Conservation (phyloP, 2,113 vertebrate genomes). For the Chroicocephalus ridibundus region DNA sequence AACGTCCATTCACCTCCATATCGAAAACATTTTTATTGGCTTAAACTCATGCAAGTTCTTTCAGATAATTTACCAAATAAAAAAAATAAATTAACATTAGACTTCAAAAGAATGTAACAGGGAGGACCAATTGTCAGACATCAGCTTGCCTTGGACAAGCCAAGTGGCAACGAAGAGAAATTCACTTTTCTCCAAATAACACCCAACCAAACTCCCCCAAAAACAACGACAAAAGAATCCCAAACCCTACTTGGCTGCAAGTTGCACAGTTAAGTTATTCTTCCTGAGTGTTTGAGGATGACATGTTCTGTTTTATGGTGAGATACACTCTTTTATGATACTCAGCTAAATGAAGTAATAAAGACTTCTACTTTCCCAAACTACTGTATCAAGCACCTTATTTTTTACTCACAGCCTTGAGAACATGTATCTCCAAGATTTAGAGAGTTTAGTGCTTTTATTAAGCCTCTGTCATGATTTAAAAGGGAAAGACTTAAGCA, state of each 20-base stretch:
- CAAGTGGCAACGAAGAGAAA: neutral
- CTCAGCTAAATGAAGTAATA: conserved; percentile 27
- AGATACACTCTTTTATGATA: conserved; percentile 12
- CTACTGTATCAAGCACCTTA: neutral
- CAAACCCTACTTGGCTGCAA: neutral
- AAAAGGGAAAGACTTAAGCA: neutral
- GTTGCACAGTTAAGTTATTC: neutral
- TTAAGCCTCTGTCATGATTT: neutral
- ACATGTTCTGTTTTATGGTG: neutral
- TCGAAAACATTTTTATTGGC: neutral
- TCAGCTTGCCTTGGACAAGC: neutral
- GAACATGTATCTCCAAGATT: neutral
- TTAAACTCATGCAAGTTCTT: neutral
- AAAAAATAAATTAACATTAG: neutral
- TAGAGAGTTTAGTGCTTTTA: conserved; percentile 11
- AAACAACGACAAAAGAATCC: neutral
- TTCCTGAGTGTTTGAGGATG: neutral
- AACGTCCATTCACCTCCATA: neutral
- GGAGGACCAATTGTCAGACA: neutral
- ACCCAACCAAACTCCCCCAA: neutral
- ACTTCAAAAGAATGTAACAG: neutral
- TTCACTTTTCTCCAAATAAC: neutral
- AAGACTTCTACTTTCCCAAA: conserved; percentile 11
- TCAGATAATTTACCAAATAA: conserved; percentile 8
- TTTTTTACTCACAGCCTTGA: neutral